These are phyloP conservation scores for Fulmarus glacialis DNA, from an alignment of 2,113 vertebrate species.

Conservation along the genomic window DNA sequence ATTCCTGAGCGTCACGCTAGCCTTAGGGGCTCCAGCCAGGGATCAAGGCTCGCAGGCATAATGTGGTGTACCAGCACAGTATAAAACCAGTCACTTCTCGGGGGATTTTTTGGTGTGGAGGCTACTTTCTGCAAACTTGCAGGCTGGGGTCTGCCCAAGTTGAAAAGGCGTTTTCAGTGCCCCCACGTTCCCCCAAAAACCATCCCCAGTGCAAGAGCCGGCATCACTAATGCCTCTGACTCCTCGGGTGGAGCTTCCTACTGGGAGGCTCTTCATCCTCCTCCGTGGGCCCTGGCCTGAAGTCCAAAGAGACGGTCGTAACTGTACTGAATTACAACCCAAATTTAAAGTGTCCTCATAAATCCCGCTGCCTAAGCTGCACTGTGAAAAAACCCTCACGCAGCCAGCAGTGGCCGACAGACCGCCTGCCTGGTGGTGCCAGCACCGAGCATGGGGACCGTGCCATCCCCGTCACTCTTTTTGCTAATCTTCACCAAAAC, in stretches of 20 bases:
- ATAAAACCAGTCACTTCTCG: background rate
- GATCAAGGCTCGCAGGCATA: background rate
- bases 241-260: background rate
- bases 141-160: background rate
- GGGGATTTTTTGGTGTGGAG: background rate
- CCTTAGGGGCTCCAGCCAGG: background rate
- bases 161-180: background rate
- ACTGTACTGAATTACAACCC: background rate
- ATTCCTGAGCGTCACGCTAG: background rate
- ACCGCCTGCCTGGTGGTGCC: background rate
- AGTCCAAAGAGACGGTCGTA: background rate
- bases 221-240: background rate
- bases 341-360: background rate
- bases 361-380: background rate
- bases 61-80: background rate
- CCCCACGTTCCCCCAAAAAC: accelerated
- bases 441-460: accelerated
- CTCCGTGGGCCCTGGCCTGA: background rate
- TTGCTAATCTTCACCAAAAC: background rate
- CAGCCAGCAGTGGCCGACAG: background rate
- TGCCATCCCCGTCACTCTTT: background rate
- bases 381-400: background rate
- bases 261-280: background rate
- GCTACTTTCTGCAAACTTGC: background rate
- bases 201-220: background rate